These are phyloP conservation scores for Lamellibrachia luymesi DNA, from an alignment of 1,140 invertebrate genomes.

Conservation along the genomic window DNA sequence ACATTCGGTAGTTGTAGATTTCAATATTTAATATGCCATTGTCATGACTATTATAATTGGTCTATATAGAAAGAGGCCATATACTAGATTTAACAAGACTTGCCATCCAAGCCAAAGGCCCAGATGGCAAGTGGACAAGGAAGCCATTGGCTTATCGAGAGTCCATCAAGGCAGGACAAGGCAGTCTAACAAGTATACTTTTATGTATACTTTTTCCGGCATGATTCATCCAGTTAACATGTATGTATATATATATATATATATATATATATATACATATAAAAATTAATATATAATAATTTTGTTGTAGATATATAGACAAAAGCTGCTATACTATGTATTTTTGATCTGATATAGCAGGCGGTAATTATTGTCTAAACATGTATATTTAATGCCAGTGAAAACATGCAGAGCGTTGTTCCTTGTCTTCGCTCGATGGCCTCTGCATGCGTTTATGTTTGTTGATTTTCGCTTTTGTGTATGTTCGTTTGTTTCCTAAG, in stretches of 20 bases:
- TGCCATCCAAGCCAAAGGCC: too few species aligned
- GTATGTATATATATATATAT: background rate
- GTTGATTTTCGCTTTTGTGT: background rate
- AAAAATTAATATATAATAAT: background rate
- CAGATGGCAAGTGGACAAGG: too few species aligned
- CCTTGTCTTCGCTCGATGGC: background rate
- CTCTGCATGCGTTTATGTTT: background rate
- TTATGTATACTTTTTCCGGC: background rate
- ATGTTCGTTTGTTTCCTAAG: constrained; percentile 1
- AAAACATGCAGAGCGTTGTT: background rate
- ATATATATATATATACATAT: too few species aligned
- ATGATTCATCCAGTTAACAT: background rate
- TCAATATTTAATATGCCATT: background rate
- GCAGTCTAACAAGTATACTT: too few species aligned
- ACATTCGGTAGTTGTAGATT: background rate
- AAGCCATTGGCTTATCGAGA: too few species aligned
- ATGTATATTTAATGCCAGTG: background rate
- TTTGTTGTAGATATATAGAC: background rate
- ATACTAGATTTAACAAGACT: background rate
- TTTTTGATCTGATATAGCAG: background rate
- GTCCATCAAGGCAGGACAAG: too few species aligned
- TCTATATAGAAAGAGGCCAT: background rate
- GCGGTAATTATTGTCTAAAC: background rate
- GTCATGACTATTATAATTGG: background rate
- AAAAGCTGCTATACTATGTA: background rate